Conservation (phyloP, 2,888 invertebrate genomes). For the Uropetala carovei region DNA sequence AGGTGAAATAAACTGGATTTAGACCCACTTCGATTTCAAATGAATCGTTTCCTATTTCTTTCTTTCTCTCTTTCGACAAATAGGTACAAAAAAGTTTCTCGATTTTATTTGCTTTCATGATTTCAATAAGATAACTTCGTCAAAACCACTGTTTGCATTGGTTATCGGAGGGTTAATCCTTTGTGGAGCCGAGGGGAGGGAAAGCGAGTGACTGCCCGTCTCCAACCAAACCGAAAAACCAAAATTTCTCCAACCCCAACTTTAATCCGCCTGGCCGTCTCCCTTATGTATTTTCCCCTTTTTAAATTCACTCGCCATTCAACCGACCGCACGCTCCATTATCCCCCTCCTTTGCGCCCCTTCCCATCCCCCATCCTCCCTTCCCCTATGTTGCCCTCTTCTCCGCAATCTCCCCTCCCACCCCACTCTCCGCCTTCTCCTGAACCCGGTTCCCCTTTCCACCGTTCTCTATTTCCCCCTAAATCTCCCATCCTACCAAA, state of each 20-base stretch:
- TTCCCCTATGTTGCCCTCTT: neutral
- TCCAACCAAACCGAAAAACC: neutral
- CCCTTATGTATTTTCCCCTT: neutral
- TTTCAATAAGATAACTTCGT: neutral
- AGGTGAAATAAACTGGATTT: too few species aligned
- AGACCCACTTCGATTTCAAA: neutral
- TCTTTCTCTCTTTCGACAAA: neutral
- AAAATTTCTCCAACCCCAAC: neutral
- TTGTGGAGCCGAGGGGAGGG: neutral
- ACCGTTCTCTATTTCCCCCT: neutral
- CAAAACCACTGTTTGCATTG: neutral
- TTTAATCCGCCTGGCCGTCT: conserved; percentile 13
- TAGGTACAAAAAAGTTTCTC: neutral
- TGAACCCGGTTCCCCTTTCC: neutral
- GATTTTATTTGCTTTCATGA: neutral
- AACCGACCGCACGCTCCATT: conserved; percentile 35
- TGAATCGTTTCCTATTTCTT: neutral
- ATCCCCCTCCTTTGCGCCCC: conserved; percentile 1
- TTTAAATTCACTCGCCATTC: conserved; percentile 38
- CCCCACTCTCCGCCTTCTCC: neutral
- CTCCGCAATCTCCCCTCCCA: neutral
- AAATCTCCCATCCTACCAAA: neutral
- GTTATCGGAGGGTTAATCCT: neutral
- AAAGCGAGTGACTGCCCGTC: neutral
- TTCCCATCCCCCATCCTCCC: neutral